Conservation (phyloP, 2,113 vertebrate genomes). For the Propithecus coquereli region DNA sequence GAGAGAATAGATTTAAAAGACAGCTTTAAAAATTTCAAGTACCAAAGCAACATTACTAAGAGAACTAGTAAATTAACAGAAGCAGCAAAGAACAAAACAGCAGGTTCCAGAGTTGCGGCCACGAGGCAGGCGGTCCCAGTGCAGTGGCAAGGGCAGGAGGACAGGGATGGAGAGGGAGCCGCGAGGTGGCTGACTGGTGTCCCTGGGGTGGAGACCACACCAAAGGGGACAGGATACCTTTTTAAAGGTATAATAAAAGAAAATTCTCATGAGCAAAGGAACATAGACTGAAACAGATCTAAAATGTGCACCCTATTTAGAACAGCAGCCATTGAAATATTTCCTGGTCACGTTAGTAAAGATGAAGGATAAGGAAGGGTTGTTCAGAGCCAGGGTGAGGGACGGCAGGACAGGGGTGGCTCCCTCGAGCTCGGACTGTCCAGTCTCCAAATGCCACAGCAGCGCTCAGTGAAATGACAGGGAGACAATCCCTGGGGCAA, state of each 20-base stretch:
- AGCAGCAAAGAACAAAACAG: not conserved
- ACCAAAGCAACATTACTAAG: not conserved
- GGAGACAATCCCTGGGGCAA: not conserved
- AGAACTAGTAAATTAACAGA: not conserved
- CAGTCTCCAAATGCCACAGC: no score
- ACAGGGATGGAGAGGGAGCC: not conserved
- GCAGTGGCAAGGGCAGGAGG: not conserved
- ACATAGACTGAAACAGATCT: not conserved
- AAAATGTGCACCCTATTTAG: not conserved
- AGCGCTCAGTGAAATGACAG: not conserved
- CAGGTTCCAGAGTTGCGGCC: no score
- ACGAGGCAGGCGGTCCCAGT: no score
- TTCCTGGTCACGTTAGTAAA: not conserved
- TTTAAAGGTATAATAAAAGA: not conserved
- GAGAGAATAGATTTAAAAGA: not conserved
- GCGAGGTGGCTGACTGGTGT: not conserved
- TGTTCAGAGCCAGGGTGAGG: not conserved
- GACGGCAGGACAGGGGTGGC: fast-evolving
- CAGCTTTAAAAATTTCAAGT: not conserved
- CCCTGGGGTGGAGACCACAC: not conserved
- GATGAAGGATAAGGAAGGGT: not conserved
- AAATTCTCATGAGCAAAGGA: not conserved
- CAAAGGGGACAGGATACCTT: not conserved
- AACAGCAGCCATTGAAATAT: not conserved
- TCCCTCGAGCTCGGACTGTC: not conserved